Conservation (phyloP, 2,113 vertebrate species). For the crab-eating macaque (Macaca fascicularis) region DNA sequence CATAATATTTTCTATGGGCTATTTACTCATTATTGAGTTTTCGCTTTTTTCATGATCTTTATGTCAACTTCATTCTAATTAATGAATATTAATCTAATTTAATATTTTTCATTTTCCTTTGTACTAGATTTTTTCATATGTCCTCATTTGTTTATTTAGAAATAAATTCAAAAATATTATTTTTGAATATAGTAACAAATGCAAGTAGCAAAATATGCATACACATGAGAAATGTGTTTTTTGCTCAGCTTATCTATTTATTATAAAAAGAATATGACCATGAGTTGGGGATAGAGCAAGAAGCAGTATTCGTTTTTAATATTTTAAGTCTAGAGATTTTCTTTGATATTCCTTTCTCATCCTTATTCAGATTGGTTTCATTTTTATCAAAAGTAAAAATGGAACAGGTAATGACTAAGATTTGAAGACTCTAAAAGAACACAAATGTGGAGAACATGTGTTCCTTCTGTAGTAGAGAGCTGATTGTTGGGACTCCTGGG, state of each 20-base stretch:
- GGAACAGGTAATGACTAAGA: not conserved
- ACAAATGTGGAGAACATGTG: not conserved
- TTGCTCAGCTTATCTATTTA: not conserved
- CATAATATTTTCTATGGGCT: not conserved
- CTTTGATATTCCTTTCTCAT: not conserved
- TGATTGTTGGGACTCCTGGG: too few relatives aligned
- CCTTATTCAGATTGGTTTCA: not conserved
- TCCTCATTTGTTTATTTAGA: not conserved
- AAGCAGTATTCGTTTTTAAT: not conserved
- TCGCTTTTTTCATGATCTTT: conserved; percentile 8
- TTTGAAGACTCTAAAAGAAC: not conserved
- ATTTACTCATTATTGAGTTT: conserved; percentile 1
- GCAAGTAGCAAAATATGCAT: not conserved
- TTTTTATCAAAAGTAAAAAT: not conserved
- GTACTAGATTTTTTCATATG: not conserved
- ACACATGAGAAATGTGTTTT: not conserved
- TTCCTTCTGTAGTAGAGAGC: not conserved
- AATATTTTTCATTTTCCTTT: conserved; percentile 23
- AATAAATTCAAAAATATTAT: not conserved
- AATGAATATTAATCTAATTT: conserved; percentile 3
- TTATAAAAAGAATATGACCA: not conserved
- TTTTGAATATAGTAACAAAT: not conserved
- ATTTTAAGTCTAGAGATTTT: not conserved
- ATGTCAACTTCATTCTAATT: conserved; percentile 25
- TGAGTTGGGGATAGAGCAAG: not conserved